Percentiles rank a stretch among this genome's conserved stretches.
Evolutionary conservation across 2,888 invertebrate species (phyloP).

Genomic region (Oeneis ivallda): DNA sequence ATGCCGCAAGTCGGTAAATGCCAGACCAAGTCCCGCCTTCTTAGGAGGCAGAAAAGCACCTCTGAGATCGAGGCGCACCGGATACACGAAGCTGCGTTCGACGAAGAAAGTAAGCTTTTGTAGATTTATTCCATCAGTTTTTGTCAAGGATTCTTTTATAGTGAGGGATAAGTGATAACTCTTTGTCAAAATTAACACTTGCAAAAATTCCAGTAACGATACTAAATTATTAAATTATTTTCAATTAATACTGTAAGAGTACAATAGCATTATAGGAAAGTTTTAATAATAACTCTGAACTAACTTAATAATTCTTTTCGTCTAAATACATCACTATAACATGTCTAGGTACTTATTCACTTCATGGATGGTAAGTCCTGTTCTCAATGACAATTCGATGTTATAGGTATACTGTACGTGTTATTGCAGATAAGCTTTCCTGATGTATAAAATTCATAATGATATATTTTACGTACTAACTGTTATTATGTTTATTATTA

Average conservation of each 20-base stretch:
- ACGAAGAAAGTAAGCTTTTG: slow-evolving; percentile 89
- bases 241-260: not conserved
- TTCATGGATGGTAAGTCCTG: slow-evolving; percentile 12
- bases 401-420: not conserved
- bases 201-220: not conserved
- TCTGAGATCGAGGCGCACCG: slow-evolving; percentile 89
- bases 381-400: not conserved
- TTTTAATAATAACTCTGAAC: not conserved
- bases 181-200: slow-evolving; percentile 5
- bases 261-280: not conserved
- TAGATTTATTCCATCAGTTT: not conserved
- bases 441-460: not conserved
- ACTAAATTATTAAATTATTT: not conserved
- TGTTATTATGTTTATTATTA: not conserved
- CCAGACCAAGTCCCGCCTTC: slow-evolving; percentile 91
- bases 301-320: slow-evolving; percentile 7
- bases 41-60: slow-evolving; percentile 94
- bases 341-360: slow-evolving; percentile 3
- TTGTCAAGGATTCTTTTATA: not conserved
- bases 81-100: slow-evolving; percentile 83
- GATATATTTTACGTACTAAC: not conserved
- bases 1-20: slow-evolving; percentile 91
- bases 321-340: not conserved
- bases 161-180: not conserved
- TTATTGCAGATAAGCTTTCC: not conserved